Conservation (phyloP, 1,140 invertebrate genomes). For the Plodia interpunctella region DNA sequence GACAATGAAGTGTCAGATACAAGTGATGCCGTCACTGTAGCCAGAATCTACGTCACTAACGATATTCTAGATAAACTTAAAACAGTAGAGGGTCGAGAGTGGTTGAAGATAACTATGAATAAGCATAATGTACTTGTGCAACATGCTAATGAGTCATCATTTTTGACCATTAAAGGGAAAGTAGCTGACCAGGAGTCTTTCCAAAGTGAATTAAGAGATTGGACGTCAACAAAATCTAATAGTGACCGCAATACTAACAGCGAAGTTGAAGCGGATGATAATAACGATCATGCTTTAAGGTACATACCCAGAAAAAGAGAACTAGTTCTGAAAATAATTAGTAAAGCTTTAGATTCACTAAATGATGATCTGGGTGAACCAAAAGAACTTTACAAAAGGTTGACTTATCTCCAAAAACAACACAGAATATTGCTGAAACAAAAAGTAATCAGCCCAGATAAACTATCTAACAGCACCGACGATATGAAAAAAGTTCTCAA, state of each 20-base stretch:
- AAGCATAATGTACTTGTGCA: constrained; percentile 65
- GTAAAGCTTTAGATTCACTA: constrained; percentile 50
- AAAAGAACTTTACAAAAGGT: constrained; percentile 49
- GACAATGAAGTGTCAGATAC: constrained; percentile 67
- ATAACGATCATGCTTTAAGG: constrained; percentile 32
- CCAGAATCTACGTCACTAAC: constrained; percentile 68
- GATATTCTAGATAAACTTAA: constrained; percentile 68
- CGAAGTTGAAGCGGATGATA: constrained; percentile 27
- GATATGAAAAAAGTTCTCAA: constrained; percentile 59
- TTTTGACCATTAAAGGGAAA: constrained; percentile 71
- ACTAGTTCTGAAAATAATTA: constrained; percentile 45
- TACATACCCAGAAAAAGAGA: constrained; percentile 56
- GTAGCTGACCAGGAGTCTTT: constrained; percentile 71
- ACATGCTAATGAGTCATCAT: constrained; percentile 52
- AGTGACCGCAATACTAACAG: background rate
- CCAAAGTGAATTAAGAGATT: constrained; percentile 60
- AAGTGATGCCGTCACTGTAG: constrained; percentile 54
- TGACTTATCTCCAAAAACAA: constrained; percentile 58
- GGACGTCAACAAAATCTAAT: constrained; percentile 29
- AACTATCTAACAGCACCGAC: constrained; percentile 65
- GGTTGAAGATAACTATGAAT: constrained; percentile 49
- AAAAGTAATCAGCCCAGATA: constrained; percentile 65
- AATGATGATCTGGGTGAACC: constrained; percentile 60
- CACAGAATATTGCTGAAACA: constrained; percentile 60
- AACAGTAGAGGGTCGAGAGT: constrained; percentile 59